Conservation (phyloP, 2,888 invertebrate genomes). For the Spialia ferax region DNA sequence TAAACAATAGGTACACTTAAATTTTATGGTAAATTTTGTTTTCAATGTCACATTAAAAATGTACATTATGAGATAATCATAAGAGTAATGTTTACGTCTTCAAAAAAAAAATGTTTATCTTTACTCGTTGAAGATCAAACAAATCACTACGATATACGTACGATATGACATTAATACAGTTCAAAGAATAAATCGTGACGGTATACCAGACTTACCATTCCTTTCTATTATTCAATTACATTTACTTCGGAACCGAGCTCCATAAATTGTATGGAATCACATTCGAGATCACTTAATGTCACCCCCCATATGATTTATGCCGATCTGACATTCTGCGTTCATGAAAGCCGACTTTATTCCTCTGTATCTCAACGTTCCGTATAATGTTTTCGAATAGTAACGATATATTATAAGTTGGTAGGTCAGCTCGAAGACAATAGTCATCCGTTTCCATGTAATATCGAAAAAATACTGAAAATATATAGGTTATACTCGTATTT, state of each 20-base stretch:
- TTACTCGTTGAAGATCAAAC: not conserved
- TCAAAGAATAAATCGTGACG: conserved; percentile 35
- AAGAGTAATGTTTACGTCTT: no score
- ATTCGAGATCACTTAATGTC: conserved; percentile 44
- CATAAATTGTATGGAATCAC: conserved; percentile 45
- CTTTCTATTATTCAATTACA: conserved; percentile 44
- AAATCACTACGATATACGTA: not conserved
- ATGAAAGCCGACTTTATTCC: conserved; percentile 23
- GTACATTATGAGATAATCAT: no score
- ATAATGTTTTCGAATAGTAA: conserved; percentile 28
- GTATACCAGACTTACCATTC: conserved; percentile 35
- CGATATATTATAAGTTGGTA: conserved; percentile 20
- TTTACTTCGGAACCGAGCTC: conserved; percentile 40
- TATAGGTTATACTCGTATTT: no score
- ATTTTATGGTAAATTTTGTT: no score
- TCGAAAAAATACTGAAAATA: no score
- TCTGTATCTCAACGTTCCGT: not conserved
- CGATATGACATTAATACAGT: conserved; percentile 6
- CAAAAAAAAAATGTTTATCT: not conserved
- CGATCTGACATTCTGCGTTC: conserved; percentile 29
- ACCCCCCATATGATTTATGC: conserved; percentile 40
- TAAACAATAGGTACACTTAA: no score
- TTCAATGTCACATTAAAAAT: no score
- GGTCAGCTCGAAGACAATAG: conserved; percentile 1
- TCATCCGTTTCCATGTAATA: not conserved